These are phyloP conservation scores for Lanistes nyassanus DNA, from an alignment of 1,140 invertebrate species.

Conservation along the genomic window DNA sequence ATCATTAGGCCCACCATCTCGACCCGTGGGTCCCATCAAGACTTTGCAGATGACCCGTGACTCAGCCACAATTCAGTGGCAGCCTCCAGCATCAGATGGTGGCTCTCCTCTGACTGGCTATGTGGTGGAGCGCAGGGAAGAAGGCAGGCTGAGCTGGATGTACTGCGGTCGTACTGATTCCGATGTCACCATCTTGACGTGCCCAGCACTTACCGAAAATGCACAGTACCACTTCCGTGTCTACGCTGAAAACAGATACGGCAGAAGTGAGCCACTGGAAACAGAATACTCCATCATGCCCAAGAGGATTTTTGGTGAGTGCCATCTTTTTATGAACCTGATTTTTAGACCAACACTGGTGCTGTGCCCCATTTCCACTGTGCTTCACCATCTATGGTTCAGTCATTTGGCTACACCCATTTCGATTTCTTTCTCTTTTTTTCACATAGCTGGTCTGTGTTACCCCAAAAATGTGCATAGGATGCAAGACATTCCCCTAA, in stretches of 20 bases:
- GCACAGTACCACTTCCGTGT: conserved; percentile 97
- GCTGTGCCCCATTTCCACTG: no score
- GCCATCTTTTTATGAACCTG: background rate
- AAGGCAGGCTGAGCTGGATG: conserved; percentile 86
- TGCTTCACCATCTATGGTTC: no score
- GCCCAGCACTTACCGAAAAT: conserved; percentile 88
- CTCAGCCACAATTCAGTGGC: conserved; percentile 61
- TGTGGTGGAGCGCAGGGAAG: conserved; percentile 66
- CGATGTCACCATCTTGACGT: conserved; percentile 77
- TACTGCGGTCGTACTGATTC: conserved; percentile 73
- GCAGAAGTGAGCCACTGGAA: conserved; percentile 92
- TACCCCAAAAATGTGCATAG: no score
- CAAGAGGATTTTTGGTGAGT: conserved; percentile 88
- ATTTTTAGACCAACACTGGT: no score
- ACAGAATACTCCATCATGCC: conserved; percentile 91
- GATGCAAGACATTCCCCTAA: no score
- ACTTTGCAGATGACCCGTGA: conserved; percentile 67
- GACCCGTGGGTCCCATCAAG: conserved; percentile 91
- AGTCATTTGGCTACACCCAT: no score
- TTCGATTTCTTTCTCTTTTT: no score
- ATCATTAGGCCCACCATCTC: conserved; percentile 80
- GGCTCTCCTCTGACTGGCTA: conserved; percentile 63
- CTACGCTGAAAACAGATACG: conserved; percentile 98
- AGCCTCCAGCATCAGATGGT: conserved; percentile 61
- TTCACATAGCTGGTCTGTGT: no score